Evolutionary conservation across 2,888 invertebrate species (phyloP).

Genomic region (Drosophila longiperda): DNA sequence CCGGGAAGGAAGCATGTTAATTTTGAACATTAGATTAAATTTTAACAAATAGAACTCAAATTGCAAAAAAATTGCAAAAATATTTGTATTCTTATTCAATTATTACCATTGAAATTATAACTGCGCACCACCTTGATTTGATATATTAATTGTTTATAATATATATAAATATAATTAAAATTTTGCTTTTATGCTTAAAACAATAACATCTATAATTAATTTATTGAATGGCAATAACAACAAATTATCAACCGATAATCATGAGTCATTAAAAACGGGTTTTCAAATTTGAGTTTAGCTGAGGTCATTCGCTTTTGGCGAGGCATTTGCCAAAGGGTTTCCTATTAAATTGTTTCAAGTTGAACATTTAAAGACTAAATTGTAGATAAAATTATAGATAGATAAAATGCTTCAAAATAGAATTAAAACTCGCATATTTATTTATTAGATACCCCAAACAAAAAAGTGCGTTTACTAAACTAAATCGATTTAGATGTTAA

Average conservation of each 20-base stretch:
- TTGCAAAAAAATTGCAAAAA: no score
- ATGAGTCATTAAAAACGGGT: constrained; percentile 42
- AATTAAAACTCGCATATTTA: not conserved
- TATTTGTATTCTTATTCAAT: not conserved
- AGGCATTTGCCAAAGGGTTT: not conserved
- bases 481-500: no score
- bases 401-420: not conserved
- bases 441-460: not conserved
- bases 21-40: not conserved
- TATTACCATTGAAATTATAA: constrained; percentile 18
- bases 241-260: constrained; percentile 17
- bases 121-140: constrained; percentile 40
- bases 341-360: not conserved
- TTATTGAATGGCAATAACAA: constrained; percentile 14
- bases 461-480: no score
- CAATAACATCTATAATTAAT: constrained; percentile 30
- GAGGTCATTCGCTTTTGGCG: constrained; percentile 44
- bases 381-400: not conserved
- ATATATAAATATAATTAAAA: constrained; percentile 2
- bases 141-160: not conserved
- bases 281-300: constrained; percentile 22
- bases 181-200: constrained; percentile 5
- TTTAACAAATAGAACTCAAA: not conserved
- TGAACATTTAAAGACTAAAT: not conserved
- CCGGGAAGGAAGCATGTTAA: not conserved